Conservation (phyloP, 2,113 vertebrate species). For the Brachyistius frenatus region DNA sequence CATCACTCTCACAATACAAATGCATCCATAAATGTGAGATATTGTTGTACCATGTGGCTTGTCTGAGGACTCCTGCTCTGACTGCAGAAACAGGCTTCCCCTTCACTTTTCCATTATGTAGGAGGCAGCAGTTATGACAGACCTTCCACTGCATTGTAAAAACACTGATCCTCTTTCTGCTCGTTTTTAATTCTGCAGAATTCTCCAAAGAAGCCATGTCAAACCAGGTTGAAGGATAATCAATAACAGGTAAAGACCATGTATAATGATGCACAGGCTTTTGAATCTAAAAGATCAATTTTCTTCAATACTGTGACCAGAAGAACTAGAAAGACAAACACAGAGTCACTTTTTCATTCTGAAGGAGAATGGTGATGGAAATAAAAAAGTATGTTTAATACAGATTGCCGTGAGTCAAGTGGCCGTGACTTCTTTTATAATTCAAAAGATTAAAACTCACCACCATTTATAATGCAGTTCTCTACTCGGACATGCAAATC, state of each 20-base stretch:
- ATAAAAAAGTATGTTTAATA: neutral
- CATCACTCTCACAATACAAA: constrained; percentile 34
- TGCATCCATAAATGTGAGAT: constrained; percentile 42
- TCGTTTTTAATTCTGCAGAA: constrained; percentile 50
- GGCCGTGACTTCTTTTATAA: constrained; percentile 27
- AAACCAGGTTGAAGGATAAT: constrained; percentile 68
- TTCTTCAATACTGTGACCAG: constrained; percentile 24
- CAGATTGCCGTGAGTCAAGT: neutral
- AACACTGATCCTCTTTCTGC: constrained; percentile 30
- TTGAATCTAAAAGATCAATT: constrained; percentile 60
- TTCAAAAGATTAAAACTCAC: constrained; percentile 44
- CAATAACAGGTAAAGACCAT: constrained; percentile 55
- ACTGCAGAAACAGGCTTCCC: constrained; percentile 13
- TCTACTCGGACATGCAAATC: constrained; percentile 41
- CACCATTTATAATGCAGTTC: constrained; percentile 10
- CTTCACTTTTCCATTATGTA: constrained; percentile 9
- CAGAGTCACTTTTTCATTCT: constrained; percentile 7
- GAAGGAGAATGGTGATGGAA: constrained; percentile 9
- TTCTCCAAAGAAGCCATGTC: constrained; percentile 50
- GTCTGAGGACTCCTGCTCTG: constrained; percentile 15
- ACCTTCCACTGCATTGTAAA: constrained; percentile 29
- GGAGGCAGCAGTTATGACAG: constrained; percentile 29
- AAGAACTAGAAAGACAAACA: constrained; percentile 40
- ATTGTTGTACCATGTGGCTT: constrained; percentile 9
- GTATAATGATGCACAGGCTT: constrained; percentile 48